These are phyloP conservation scores for Melinaea menophilus DNA, from an alignment of 2,888 invertebrate species.

Conservation along the genomic window DNA sequence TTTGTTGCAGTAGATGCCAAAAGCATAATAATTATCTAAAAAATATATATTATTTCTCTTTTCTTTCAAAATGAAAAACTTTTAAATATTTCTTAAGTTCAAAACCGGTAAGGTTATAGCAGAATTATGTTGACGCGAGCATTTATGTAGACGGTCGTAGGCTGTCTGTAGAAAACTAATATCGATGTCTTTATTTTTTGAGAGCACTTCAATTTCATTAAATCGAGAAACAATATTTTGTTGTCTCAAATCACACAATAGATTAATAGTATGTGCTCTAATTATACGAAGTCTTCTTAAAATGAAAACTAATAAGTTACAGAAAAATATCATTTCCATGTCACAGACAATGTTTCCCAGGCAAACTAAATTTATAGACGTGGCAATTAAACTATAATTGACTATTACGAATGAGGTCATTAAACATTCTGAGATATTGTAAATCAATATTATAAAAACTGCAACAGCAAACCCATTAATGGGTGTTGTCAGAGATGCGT, in stretches of 20 bases:
- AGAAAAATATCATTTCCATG: slow-evolving; percentile 49
- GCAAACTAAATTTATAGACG: slow-evolving; percentile 26
- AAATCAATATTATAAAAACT: slow-evolving; percentile 34
- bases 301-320: slow-evolving; percentile 44
- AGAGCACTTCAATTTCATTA: slow-evolving; percentile 43
- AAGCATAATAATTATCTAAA: slow-evolving; percentile 35
- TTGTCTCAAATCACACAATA: slow-evolving; percentile 33
- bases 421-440: slow-evolving; percentile 42
- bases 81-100: background rate
- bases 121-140: slow-evolving; percentile 51
- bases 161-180: slow-evolving; percentile 48
- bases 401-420: background rate
- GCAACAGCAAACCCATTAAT: slow-evolving; percentile 32
- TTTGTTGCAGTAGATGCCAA: slow-evolving; percentile 4
- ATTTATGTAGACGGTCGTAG: slow-evolving; percentile 55
- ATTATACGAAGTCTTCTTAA: slow-evolving; percentile 48
- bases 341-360: slow-evolving; percentile 47
- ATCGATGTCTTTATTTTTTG: slow-evolving; percentile 46
- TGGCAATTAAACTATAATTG: background rate
- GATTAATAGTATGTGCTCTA: slow-evolving; percentile 49
- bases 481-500: slow-evolving; percentile 38
- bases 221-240: slow-evolving; percentile 6
- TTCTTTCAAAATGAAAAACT: background rate
- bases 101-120: slow-evolving; percentile 55
- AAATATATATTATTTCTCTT: slow-evolving; percentile 21